Evolutionary conservation across 1,140 invertebrate genomes (phyloP).

Genomic region (Drosophila kepulauana): DNA sequence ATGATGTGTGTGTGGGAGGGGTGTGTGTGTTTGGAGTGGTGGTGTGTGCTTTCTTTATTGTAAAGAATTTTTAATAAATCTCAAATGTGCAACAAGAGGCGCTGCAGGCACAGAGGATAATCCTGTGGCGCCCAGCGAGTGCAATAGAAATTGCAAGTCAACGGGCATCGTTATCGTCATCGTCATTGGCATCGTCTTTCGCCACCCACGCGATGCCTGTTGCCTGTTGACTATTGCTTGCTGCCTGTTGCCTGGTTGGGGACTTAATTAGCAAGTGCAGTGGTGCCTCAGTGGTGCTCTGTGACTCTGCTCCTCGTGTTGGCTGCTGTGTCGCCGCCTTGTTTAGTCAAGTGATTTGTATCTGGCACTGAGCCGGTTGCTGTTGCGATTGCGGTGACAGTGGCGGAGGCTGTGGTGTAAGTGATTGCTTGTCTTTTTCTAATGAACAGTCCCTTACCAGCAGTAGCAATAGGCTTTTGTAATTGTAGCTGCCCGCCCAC

Average conservation of each 20-base stretch:
- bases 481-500: constrained; percentile 60
- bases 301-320: constrained; percentile 37
- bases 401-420: constrained; percentile 34
- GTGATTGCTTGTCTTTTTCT: constrained; percentile 79
- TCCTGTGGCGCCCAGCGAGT: constrained; percentile 13
- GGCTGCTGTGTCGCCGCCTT: constrained; percentile 68
- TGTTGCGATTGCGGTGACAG: neutral
- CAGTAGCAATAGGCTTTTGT: constrained; percentile 15
- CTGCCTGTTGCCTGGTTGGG: constrained; percentile 58
- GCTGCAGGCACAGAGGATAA: constrained; percentile 23
- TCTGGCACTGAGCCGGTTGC: constrained; percentile 42
- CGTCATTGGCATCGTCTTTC: constrained; percentile 23
- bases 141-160: constrained; percentile 71
- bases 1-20: constrained; percentile 22
- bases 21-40: constrained; percentile 26
- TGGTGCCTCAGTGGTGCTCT: constrained; percentile 50
- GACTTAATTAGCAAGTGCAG: constrained; percentile 83
- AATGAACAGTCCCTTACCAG: constrained; percentile 44
- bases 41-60: constrained; percentile 60
- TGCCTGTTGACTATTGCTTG: constrained; percentile 18
- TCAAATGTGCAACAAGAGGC: constrained; percentile 79
- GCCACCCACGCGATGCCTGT: constrained; percentile 4
- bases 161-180: constrained; percentile 53
- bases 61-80: constrained; percentile 85
- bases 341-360: constrained; percentile 82